Percentiles rank a stretch among this genome's conserved stretches.
These are phyloP conservation scores for Dendrophyllia cribrosa DNA, from an alignment of 64 coral and sea anemone species.

Conservation along the genomic window DNA sequence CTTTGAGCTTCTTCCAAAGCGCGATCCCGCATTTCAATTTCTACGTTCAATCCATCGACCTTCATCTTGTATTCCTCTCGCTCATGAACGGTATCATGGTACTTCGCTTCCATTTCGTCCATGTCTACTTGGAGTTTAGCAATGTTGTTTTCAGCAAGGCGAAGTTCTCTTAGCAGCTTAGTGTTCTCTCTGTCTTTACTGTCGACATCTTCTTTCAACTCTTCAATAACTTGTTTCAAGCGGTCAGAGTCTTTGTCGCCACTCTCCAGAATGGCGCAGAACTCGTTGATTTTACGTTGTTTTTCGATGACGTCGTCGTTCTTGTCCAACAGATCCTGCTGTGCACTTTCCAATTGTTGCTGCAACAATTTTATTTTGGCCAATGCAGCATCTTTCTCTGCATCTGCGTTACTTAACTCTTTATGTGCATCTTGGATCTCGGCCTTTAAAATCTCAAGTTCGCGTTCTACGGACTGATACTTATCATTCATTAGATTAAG, in stretches of 20 bases:
- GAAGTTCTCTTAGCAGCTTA: constrained; percentile 8
- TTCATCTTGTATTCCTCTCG: constrained; percentile 66
- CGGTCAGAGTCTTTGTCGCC: constrained; percentile 75
- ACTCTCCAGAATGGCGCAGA: constrained; percentile 69
- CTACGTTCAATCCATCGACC: background rate
- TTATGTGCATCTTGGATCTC: constrained; percentile 69
- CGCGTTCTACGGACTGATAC: constrained; percentile 63
- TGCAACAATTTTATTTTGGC: constrained; percentile 65
- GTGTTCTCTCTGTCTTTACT: constrained; percentile 34
- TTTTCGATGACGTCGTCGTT: constrained; percentile 76
- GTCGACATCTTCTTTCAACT: constrained; percentile 20
- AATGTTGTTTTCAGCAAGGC: background rate
- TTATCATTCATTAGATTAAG: constrained; percentile 70
- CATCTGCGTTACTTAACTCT: constrained; percentile 69
- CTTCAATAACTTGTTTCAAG: constrained; percentile 46
- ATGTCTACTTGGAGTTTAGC: constrained; percentile 11
- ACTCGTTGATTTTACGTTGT: constrained; percentile 76
- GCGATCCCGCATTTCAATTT: constrained; percentile 38
- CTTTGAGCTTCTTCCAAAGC: constrained; percentile 50
- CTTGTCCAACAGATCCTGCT: constrained; percentile 68
- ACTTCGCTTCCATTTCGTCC: constrained; percentile 59
- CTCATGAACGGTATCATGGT: constrained; percentile 50
- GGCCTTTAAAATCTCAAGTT: constrained; percentile 65
- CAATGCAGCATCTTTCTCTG: constrained; percentile 37
- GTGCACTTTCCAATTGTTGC: constrained; percentile 54